Base-by-base conservation (phyloP, 2,888 invertebrate genomes). In the Phyllotreta cruciferae region DNA sequence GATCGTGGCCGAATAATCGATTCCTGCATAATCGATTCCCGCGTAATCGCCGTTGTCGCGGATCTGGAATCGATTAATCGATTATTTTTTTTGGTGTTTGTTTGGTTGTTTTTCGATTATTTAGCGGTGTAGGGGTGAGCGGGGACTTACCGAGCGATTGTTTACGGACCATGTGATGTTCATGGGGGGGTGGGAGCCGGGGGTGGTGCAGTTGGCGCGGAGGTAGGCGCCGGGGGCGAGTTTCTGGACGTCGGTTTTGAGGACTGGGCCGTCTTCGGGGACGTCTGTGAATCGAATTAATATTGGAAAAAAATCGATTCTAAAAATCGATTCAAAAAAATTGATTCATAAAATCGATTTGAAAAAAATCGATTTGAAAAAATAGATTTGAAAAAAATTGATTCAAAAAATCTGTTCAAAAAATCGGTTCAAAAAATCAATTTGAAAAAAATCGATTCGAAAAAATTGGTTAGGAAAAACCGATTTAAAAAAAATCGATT, bases 131-230 rank as follows among this genome's bases (percentile, higher is more conserved):
- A n/a, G n/a, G n/a, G n/a, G n/a, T n/a, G n/a, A n/a, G n/a, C n/a
- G n/a, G n/a, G n/a, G n/a, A n/a, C n/a, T 79, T 73, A 85, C 85
- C 81, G 82, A 81, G 66, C 81, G 77, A 66, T 84, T 84, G 70
- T 85, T 85, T 54, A 85, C 82, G 70, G 81, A 83, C 85, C 85
- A 85, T 13, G 84, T 84, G 36, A 85, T 82, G 73, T 85, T 85
- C 67, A 85, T 84, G 35, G 83, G 79, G 41, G 85, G 85, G 78
- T 82, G 83, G 6, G 85, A 84, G 9, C 83, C 81, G 0, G 85
- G 84, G 37, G 85, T 84, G 2, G 83, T 84, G 74, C 85, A 85
- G 53, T 83, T 83, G 1, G 85, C 84, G 68, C 81, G 83, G 60
- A 85, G 82, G 67, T 81, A 80, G 62, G 84, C 85, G 49, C 82